Evolutionary conservation across 2,113 vertebrate species (phyloP).

Genomic region (Lonchura striata): DNA sequence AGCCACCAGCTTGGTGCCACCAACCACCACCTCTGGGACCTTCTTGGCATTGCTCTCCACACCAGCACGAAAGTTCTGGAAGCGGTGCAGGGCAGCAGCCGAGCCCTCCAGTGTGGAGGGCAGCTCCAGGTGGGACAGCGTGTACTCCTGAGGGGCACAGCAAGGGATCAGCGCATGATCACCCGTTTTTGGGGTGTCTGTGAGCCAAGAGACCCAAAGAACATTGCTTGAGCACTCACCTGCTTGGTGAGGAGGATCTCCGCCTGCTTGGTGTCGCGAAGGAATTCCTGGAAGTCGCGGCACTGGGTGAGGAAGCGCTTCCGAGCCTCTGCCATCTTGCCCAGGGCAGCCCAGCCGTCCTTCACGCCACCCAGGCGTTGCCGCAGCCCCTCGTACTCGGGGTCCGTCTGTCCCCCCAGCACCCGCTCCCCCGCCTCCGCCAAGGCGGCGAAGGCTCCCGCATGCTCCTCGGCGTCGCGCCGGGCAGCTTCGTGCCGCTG

Average conservation of each 20-base stretch:
- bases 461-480: constrained; percentile 79
- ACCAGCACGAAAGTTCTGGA: constrained; percentile 84
- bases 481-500: constrained; percentile 78
- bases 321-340: constrained; percentile 88
- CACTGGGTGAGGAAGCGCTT: constrained; percentile 84
- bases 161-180: fast-evolving
- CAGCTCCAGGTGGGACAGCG: constrained; percentile 83
- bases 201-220: fast-evolving
- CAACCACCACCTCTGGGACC: constrained; percentile 75
- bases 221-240: constrained; percentile 57
- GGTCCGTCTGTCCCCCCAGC: constrained; percentile 81
- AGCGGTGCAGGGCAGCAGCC: constrained; percentile 83
- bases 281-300: constrained; percentile 89
- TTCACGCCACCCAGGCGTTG: constrained; percentile 85
- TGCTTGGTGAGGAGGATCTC: constrained; percentile 91
- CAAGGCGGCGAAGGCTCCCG: constrained; percentile 75
- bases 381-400: constrained; percentile 86
- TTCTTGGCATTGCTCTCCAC: constrained; percentile 89
- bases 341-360: constrained; percentile 84
- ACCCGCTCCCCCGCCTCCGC: constrained; percentile 78
- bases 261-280: constrained; percentile 87
- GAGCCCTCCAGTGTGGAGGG: constrained; percentile 86
- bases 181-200: fast-evolving
- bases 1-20: constrained; percentile 81
- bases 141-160: constrained; percentile 82